Percentiles rank a stretch among this genome's conserved stretches.
phyloP scores from a whole-genome alignment of 2,113 vertebrate species.

The Axis porcinus region DNA sequence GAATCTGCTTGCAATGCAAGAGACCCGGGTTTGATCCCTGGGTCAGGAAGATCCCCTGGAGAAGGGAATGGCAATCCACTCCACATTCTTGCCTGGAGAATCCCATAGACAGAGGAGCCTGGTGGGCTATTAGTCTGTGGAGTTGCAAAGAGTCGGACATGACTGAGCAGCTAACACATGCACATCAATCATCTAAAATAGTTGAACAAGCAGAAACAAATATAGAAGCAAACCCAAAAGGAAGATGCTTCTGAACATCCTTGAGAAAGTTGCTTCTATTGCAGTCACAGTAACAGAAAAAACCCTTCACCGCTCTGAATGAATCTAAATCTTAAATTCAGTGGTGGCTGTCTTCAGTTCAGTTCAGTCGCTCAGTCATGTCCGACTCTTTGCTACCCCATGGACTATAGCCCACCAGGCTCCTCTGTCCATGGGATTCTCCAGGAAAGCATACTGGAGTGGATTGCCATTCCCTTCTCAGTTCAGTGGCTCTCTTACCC shows the following conservation, averaged over 20 bases:
- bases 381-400: neutral
- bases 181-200: neutral
- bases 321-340: neutral
- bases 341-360: neutral
- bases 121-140: neutral
- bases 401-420: neutral
- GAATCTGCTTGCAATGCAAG: neutral
- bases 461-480: neutral
- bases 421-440: neutral
- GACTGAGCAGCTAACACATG: neutral
- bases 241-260: neutral
- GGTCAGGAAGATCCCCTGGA: neutral
- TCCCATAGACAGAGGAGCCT: neutral
- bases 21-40: neutral
- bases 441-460: neutral
- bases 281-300: neutral
- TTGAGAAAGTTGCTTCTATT: neutral
- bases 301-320: neutral
- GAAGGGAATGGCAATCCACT: neutral
- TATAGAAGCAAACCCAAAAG: neutral
- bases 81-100: neutral
- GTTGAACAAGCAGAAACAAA: conserved; percentile 10
- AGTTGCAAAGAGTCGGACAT: neutral
- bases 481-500: neutral
- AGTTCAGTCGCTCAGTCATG: neutral